Evolutionary conservation across 1,140 invertebrate species (phyloP), one percentile per base, ranked within the genome.

Genomic region (Lanistes nyassanus): DNA sequence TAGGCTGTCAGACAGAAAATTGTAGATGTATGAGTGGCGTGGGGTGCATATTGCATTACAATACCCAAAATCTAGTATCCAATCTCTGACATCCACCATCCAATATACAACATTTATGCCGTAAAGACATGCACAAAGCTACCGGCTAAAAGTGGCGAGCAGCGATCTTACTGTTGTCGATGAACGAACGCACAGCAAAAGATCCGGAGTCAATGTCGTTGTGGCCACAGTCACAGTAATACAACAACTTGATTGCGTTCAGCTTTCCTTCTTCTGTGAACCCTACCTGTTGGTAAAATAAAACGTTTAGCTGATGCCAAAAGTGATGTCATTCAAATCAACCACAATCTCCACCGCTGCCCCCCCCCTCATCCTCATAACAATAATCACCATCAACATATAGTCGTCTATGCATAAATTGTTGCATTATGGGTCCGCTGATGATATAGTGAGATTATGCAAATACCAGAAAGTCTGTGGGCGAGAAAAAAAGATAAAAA

Each of bases 1-100:
- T 87, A 87, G 7, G 82, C 86, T 87, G 76, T 13, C 9, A 47
- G 19, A 0, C 1, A 13, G 9, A 47, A 47, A 47, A 47, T 6
- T 42, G 39, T 42, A 7, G 39, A 7, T 42, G 42, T 47, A 9
- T 13, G 19, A 47, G 5, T 16, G 5, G 42, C 9, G 19, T 13
- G 19, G 2, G 42, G 42, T 6, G 42, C 42, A 47, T 9, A 13
- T 47, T 13, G 19, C 9, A 47, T 9, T 1, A 47, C 5, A 42
- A 13, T 13, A 47, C 19, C 42, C 19, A 16, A 47, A 47, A 47
- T 47, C 19, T 47, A 47, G 19, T 47, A 47, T 1, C 19, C 9
- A 47, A 16, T 47, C 9, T 6, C 9, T 13, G 9, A 47, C 19
- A 1, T 6, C 19, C 1, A 47, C 5, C 0, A 3, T 47, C 42